These are phyloP conservation scores for Chelon auratus DNA, from an alignment of 2,797 vertebrate species.

Conservation along the genomic window DNA sequence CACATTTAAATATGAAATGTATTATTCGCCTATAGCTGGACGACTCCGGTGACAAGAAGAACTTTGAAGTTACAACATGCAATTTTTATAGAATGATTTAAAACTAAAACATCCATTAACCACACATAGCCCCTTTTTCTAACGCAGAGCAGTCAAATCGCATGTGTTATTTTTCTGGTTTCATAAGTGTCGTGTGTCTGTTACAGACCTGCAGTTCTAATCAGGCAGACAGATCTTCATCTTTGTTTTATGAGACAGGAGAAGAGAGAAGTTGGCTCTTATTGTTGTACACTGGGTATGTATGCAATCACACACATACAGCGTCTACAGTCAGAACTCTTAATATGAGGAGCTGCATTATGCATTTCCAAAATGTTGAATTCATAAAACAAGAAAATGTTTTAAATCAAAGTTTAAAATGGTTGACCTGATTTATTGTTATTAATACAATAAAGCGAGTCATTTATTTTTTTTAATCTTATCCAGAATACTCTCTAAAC, in stretches of 20 bases:
- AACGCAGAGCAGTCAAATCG: background rate
- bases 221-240: background rate
- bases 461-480: background rate
- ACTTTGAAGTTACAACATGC: background rate
- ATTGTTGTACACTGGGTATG: background rate
- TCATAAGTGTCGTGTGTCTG: background rate
- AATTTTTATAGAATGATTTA: background rate
- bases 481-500: background rate
- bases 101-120: background rate
- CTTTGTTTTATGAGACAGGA: background rate
- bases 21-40: background rate
- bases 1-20: background rate
- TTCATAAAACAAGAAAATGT: background rate
- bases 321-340: background rate
- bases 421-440: too few relatives aligned
- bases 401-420: too few relatives aligned
- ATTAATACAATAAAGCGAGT: background rate
- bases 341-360: background rate
- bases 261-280: background rate
- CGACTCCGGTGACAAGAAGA: too few relatives aligned
- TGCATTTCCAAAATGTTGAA: background rate
- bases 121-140: background rate
- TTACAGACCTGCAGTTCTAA: conserved; percentile 21
- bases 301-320: conserved; percentile 15
- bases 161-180: conserved; percentile 2